Conservation (phyloP, 2,113 vertebrate species). For the Callithrix jacchus region DNA sequence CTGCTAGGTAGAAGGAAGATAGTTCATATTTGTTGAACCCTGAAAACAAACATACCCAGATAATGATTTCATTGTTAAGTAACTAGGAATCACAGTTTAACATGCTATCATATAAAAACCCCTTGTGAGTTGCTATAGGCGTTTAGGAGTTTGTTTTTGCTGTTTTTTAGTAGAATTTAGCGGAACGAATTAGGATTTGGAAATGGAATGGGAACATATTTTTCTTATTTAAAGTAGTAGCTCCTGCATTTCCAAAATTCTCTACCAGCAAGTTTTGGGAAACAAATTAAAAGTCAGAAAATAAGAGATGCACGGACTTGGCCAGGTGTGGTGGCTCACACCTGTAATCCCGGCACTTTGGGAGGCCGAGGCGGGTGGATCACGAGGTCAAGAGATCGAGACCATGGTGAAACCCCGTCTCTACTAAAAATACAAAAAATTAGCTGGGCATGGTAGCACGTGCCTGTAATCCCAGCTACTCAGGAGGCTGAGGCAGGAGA, state of each 20-base stretch:
- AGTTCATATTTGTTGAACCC: background rate
- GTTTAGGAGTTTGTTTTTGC: background rate
- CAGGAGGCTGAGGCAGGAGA: too few species aligned
- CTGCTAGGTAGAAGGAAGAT: background rate
- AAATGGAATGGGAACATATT: background rate
- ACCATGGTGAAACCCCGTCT: too few species aligned
- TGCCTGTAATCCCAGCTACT: too few species aligned
- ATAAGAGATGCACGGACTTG: background rate
- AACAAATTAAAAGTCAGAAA: background rate
- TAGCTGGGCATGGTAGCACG: too few species aligned
- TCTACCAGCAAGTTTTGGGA: background rate
- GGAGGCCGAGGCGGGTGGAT: too few species aligned
- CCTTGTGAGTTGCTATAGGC: background rate
- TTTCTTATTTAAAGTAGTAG: background rate
- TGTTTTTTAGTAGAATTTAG: background rate
- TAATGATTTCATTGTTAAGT: slow-evolving; percentile 4
- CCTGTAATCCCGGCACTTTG: too few species aligned
- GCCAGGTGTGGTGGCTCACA: too few species aligned
- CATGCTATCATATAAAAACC: background rate
- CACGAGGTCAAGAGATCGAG: too few species aligned
- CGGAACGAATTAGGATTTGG: background rate
- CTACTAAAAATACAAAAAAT: too few species aligned
- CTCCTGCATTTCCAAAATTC: background rate
- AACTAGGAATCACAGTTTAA: background rate
- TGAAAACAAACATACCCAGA: background rate